phyloP scores from a whole-genome alignment of 2,888 invertebrate genomes.

The Xylophagus ater region DNA sequence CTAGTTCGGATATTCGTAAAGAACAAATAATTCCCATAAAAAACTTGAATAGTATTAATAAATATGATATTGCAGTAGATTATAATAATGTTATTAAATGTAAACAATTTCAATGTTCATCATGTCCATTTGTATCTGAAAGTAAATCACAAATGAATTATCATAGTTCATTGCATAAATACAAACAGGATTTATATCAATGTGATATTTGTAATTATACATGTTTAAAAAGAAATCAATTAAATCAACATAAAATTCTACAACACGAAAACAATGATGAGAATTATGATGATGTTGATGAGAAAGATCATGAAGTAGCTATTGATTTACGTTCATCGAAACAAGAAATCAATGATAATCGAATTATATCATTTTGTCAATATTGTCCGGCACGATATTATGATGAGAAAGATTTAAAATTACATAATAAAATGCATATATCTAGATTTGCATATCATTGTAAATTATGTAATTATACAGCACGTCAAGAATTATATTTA shows the following conservation, averaged over 20 bases:
- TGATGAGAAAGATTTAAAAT: constrained; percentile 58
- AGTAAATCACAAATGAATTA: constrained; percentile 78
- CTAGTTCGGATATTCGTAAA: too few relatives aligned
- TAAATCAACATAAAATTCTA: constrained; percentile 76
- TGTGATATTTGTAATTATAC: constrained; percentile 74
- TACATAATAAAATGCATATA: constrained; percentile 61
- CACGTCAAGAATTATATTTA: constrained; percentile 57
- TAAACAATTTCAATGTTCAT: constrained; percentile 65
- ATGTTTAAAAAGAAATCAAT: constrained; percentile 64
- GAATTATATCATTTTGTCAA: constrained; percentile 55
- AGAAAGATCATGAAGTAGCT: too few relatives aligned
- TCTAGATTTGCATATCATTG: constrained; percentile 55
- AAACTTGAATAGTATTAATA: neutral
- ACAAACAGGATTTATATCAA: constrained; percentile 43
- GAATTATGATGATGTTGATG: too few relatives aligned
- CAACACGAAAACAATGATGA: constrained; percentile 29
- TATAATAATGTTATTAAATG: constrained; percentile 26
- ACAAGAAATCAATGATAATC: neutral
- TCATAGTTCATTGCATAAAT: constrained; percentile 70
- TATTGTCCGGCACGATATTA: constrained; percentile 78
- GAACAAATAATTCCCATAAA: neutral
- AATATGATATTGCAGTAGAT: neutral
- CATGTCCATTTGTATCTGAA: constrained; percentile 76
- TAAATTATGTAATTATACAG: constrained; percentile 65
- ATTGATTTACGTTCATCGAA: too few relatives aligned